A percentile compares a stretch with the other conserved stretches of the same genome.
Conservation (phyloP, 1,140 invertebrate genomes). For the Euwallacea similis region DNA sequence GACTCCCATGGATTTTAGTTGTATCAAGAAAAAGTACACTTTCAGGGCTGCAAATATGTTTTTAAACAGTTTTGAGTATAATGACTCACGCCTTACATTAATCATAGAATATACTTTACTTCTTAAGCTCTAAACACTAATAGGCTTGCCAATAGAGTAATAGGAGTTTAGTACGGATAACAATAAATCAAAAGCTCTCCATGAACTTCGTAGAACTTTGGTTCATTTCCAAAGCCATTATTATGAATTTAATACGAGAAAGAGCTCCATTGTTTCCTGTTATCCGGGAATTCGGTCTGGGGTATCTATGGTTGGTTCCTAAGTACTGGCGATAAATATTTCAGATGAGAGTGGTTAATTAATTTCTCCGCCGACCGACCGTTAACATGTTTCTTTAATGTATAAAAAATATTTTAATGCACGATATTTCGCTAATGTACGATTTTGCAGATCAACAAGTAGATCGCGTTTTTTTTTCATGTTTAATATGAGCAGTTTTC, state of each 20-base stretch:
- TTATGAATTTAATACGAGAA: constrained; percentile 7
- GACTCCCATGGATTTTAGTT: no score
- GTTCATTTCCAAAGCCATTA: neutral
- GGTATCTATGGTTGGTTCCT: constrained; percentile 6
- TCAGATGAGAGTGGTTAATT: neutral
- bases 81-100: no score
- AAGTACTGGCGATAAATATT: constrained; percentile 6
- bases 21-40: no score
- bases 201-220: constrained; percentile 3
- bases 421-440: neutral
- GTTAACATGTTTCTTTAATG: neutral
- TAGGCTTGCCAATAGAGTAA: neutral
- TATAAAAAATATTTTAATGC: neutral
- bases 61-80: no score
- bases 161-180: neutral
- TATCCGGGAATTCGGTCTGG: neutral
- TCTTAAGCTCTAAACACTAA: neutral
- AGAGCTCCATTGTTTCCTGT: constrained; percentile 10
- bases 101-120: no score
- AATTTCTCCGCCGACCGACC: neutral
- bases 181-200: constrained; percentile 1
- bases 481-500: no score
- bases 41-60: no score
- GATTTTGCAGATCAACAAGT: no score
- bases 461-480: no score